These are phyloP conservation scores for Drosophila pallidifrons DNA, from an alignment of 1,140 invertebrate genomes.

Conservation along the genomic window DNA sequence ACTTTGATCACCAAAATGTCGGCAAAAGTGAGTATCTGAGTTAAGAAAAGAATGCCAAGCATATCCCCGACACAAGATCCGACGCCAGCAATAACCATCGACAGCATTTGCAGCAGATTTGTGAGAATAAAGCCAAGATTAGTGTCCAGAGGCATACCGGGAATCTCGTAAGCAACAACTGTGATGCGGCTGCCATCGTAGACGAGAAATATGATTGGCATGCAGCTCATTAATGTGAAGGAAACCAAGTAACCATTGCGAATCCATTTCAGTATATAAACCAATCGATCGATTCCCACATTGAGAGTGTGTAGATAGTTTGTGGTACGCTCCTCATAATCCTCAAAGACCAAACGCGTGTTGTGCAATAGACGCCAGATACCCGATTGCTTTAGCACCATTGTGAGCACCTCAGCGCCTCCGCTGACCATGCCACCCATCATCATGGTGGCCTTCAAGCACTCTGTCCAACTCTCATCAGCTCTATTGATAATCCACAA, in stretches of 20 bases:
- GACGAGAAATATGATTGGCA: conserved; percentile 27
- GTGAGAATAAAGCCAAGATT: conserved; percentile 48
- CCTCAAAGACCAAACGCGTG: conserved; percentile 19
- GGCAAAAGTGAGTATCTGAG: conserved; percentile 56
- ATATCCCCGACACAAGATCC: conserved; percentile 63
- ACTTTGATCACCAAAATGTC: conserved; percentile 57
- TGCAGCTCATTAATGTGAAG: conserved; percentile 33
- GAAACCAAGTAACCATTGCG: conserved; percentile 46
- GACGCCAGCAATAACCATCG: conserved; percentile 41
- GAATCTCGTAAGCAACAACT: conserved; percentile 52
- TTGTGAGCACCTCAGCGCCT: conserved; percentile 26
- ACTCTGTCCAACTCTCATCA: conserved; percentile 43
- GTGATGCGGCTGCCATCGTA: conserved; percentile 55
- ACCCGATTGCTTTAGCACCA: conserved; percentile 30
- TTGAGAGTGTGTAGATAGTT: conserved; percentile 27
- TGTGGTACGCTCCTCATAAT: conserved; percentile 38
- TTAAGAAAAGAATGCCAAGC: conserved; percentile 40
- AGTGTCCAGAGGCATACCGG: conserved; percentile 49
- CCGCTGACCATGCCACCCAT: conserved; percentile 48
- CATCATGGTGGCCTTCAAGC: conserved; percentile 54
- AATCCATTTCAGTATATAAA: conserved; percentile 33
- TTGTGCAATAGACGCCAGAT: conserved; percentile 34
- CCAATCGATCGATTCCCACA: conserved; percentile 42
- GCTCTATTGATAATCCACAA: conserved; percentile 31
- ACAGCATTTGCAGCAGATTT: conserved; percentile 48